Conservation (phyloP, 2,797 vertebrate species). For the Enteromius anoplus region DNA sequence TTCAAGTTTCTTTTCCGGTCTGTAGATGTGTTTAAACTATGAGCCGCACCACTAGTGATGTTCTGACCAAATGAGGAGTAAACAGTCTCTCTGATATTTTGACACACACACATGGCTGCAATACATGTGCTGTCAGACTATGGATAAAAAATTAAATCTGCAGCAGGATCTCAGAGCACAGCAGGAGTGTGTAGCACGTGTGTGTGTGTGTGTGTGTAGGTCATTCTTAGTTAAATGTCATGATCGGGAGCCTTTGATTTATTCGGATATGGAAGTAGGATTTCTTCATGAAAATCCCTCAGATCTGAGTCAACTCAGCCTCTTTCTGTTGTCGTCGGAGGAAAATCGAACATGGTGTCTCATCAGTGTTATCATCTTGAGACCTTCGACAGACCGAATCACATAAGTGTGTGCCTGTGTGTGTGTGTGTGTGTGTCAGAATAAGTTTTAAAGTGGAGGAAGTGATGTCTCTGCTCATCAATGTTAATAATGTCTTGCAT, state of each 20-base stretch:
- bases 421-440: not conserved
- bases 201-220: not conserved
- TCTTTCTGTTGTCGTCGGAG: not conserved
- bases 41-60: not conserved
- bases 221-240: constrained; percentile 12
- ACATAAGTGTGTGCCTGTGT: not conserved
- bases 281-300: not conserved
- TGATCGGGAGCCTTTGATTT: not conserved
- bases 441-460: not conserved
- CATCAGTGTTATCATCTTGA: not conserved
- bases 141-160: not conserved
- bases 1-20: not conserved
- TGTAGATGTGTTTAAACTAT: not conserved
- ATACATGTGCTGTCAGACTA: not conserved
- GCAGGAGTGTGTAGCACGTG: not conserved
- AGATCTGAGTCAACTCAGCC: not conserved
- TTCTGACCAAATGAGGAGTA: not conserved
- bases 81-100: constrained; percentile 15
- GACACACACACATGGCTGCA: not conserved
- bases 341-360: not conserved
- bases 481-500: not conserved
- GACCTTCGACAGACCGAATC: not conserved
- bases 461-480: not conserved
- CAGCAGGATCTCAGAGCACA: not conserved
- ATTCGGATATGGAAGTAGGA: not conserved